phyloP scores from a whole-genome alignment of 1,140 invertebrate species.

The Platyura marginata region DNA sequence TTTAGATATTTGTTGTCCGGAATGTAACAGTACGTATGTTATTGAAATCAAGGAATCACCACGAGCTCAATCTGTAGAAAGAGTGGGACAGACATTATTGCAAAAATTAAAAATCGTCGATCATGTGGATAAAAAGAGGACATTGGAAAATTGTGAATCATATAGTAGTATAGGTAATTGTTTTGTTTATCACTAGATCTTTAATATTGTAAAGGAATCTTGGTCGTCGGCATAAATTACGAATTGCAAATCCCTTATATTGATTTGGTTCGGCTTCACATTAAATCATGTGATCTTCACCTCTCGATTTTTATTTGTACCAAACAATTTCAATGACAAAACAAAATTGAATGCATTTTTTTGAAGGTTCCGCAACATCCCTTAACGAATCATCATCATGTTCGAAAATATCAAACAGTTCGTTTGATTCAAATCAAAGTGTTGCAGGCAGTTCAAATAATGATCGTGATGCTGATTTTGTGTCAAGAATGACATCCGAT shows the following conservation, averaged over 20 bases:
- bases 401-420: constrained; percentile 19
- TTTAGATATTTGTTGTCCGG: constrained; percentile 31
- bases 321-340: too few species aligned
- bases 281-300: too few species aligned
- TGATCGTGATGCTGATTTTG: constrained; percentile 17
- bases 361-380: constrained; percentile 25
- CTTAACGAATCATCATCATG: constrained; percentile 23
- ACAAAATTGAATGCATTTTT: too few species aligned
- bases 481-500: constrained; percentile 27
- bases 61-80: not conserved
- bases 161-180: constrained; percentile 5
- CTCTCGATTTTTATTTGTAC: too few species aligned
- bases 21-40: constrained; percentile 34
- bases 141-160: not conserved
- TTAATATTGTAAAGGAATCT: too few species aligned
- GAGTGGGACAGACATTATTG: not conserved
- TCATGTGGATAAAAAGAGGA: not conserved
- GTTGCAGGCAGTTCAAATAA: constrained; percentile 24
- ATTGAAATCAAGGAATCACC: constrained; percentile 25
- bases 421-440: constrained; percentile 21
- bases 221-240: too few species aligned
- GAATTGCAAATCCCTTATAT: too few species aligned
- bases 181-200: not conserved
- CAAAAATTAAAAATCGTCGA: not conserved
- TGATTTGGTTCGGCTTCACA: too few species aligned